Percentiles rank a stretch among this genome's conserved stretches.
phyloP scores from a whole-genome alignment of 2,888 invertebrate genomes.

The Thecocarcelia acutangulata region DNA sequence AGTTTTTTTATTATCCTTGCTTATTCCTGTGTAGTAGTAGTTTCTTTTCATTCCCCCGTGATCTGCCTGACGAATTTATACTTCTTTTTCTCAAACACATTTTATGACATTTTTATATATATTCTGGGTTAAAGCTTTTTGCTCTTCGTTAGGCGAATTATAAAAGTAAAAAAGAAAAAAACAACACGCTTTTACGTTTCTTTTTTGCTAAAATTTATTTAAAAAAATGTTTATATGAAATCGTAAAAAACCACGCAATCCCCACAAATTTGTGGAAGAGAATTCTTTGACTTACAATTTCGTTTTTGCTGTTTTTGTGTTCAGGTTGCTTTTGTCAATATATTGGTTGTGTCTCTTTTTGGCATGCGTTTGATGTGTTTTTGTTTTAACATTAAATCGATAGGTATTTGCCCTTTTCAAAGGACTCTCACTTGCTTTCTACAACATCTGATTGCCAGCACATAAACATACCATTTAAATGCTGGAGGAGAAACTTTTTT shows the following conservation, averaged over 20 bases:
- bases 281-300: not conserved
- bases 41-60: not conserved
- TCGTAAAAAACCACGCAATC: constrained; percentile 28
- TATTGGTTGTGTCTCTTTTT: not conserved
- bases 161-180: constrained; percentile 1
- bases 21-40: not conserved
- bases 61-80: not conserved
- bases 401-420: constrained; percentile 19
- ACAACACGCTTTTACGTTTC: not conserved
- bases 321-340: not conserved
- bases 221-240: constrained; percentile 25
- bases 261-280: constrained; percentile 41
- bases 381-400: constrained; percentile 35
- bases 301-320: not conserved
- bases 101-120: constrained; percentile 49
- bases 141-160: constrained; percentile 14
- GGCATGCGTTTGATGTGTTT: not conserved
- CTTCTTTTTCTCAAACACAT: constrained; percentile 2
- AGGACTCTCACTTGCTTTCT: not conserved
- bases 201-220: constrained; percentile 12
- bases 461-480: not conserved
- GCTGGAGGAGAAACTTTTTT: not conserved
- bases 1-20: constrained; percentile 46
- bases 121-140: not conserved
- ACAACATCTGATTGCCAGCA: too few relatives aligned